Conservation (phyloP, 2,113 vertebrate genomes). For the Corythornis cristatus region DNA sequence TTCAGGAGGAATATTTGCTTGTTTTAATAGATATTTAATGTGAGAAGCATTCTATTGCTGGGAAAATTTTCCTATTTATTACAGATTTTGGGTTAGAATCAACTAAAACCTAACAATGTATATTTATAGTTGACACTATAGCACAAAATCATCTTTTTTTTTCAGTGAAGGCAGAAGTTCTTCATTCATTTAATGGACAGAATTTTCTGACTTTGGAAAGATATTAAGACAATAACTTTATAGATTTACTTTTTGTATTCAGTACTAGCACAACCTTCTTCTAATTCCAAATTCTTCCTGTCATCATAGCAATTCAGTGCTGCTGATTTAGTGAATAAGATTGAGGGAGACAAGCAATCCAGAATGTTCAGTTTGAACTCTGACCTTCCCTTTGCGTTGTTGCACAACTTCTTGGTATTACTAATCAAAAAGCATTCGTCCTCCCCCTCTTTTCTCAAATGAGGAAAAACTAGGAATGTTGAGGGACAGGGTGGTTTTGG, state of each 20-base stretch:
- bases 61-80: not conserved
- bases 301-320: constrained; percentile 45
- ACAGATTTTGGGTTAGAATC: constrained; percentile 15
- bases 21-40: not conserved
- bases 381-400: constrained; percentile 37
- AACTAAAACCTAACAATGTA: not conserved
- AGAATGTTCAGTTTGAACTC: constrained; percentile 44
- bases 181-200: not conserved
- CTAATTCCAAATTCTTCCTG: constrained; percentile 56
- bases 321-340: constrained; percentile 62
- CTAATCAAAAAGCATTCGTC: not conserved
- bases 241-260: constrained; percentile 46
- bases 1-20: not conserved
- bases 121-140: constrained; percentile 8
- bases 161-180: not conserved
- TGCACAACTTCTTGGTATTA: constrained; percentile 52
- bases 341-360: constrained; percentile 67
- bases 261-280: constrained; percentile 24
- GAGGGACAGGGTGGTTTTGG: constrained; percentile 38
- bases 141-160: not conserved
- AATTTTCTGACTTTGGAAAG: constrained; percentile 38
- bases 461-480: not conserved
- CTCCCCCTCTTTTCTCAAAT: constrained; percentile 18
- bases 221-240: constrained; percentile 16
- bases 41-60: not conserved